Evolutionary conservation across 2,113 vertebrate species (phyloP), one percentile per base, ranked within the genome.

Genomic region (Pelodiscus sinensis): DNA sequence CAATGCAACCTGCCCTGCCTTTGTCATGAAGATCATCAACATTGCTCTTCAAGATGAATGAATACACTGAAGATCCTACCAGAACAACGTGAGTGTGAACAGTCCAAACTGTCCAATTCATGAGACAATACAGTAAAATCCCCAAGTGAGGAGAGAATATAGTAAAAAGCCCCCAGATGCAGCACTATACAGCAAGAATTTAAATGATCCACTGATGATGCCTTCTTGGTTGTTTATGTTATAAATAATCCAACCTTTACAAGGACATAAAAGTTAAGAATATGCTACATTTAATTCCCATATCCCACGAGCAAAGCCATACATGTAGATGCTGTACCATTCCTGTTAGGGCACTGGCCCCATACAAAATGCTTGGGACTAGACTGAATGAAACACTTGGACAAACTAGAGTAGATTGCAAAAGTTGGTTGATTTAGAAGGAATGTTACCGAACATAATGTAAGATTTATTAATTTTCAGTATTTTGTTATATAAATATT

Each of bases 41-140:
- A 92, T 9, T 54, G 21, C 27, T 85, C 77, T 90, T 56, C 68
- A 89, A 82, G 51, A 60, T 51, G 29, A 84, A 27, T 79, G 81
- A 87, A 81, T n/a, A 81, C 18, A 85, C 15, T 90, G 77, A 8
- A 94, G 38, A 60, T 65, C 50, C 90, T 88, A 81, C 78, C 54
- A 90, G 38, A 91, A 62, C 22, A 51, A 88, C 77, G 3, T 58
- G 84, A 87, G 27, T 6, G 31, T 22, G 50, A 90, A 78, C 21
- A 29, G 16, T 57, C 57, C 51, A 10, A 87, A 81, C 4, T 68
- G 35, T 73, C 71, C 51, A 0, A 0, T 44, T 89, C 58, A 27
- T 12, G 18, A 84, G 27, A 31, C 9, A 16, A 24, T 51, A 81
- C 2, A 13, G 19, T 5, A 85, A 35, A 68, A 79, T 85, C 21